These are phyloP conservation scores for Apostichopus leukothele DNA, from an alignment of 53 echinoderm and acorn worm genomes.

Conservation along the genomic window DNA sequence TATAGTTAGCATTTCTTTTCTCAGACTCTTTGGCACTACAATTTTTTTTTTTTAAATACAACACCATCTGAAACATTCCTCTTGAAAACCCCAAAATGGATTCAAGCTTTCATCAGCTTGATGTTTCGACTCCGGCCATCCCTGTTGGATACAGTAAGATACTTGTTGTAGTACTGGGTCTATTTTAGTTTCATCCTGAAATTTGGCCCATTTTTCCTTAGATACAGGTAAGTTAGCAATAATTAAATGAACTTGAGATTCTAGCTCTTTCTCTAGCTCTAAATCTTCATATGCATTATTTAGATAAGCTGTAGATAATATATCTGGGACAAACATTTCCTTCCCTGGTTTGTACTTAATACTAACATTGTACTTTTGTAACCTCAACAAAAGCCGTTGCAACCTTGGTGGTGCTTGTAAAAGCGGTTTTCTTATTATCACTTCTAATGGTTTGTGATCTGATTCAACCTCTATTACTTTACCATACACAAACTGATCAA, in stretches of 20 bases:
- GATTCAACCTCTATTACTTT: slow-evolving; percentile 42
- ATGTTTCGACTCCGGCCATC: slow-evolving; percentile 49
- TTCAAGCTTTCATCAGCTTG: background rate
- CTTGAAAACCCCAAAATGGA: slow-evolving; percentile 32
- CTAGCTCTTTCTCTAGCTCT: background rate
- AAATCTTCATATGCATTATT: background rate
- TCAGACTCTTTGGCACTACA: slow-evolving; percentile 37
- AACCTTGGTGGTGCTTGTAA: slow-evolving; percentile 47
- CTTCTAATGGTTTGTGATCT: slow-evolving; percentile 59
- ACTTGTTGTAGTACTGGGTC: background rate
- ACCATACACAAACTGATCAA: slow-evolving; percentile 49
- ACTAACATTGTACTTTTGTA: slow-evolving; percentile 50
- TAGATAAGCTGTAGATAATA: slow-evolving; percentile 38
- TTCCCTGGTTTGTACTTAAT: slow-evolving; percentile 52
- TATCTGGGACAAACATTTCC: slow-evolving; percentile 47
- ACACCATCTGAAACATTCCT: slow-evolving; percentile 52
- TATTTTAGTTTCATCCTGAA: background rate
- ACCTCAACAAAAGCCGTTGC: slow-evolving; percentile 49
- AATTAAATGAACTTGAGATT: slow-evolving; percentile 35
- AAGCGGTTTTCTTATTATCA: slow-evolving; percentile 42
- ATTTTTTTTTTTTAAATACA: slow-evolving; percentile 47
- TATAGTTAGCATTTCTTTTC: slow-evolving; percentile 34
- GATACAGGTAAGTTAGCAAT: slow-evolving; percentile 7
- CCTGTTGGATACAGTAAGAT: background rate
- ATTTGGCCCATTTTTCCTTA: background rate